These are phyloP conservation scores for Jordanella pulchra DNA, from an alignment of 2,797 vertebrate genomes.

Conservation along the genomic window DNA sequence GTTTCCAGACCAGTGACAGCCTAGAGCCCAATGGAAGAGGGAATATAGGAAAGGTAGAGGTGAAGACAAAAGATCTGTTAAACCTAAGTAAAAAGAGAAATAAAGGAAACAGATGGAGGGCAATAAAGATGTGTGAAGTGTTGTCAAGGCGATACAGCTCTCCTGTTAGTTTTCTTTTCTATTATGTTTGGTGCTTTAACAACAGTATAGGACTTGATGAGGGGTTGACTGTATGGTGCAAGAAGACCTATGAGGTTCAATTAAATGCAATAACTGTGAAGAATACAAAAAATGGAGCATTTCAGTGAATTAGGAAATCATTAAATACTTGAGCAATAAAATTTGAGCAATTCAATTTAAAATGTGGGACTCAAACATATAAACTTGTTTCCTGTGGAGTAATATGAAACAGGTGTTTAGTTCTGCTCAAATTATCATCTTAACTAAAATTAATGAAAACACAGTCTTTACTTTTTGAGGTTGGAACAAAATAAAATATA, in stretches of 20 bases:
- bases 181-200: constrained; percentile 76
- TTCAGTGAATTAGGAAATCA: not conserved
- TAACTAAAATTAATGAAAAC: not conserved
- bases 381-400: not conserved
- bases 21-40: constrained; percentile 27
- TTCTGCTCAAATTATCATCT: not conserved
- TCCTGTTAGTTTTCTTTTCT: constrained; percentile 73
- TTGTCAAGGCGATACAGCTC: constrained; percentile 75
- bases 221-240: constrained; percentile 41
- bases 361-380: not conserved
- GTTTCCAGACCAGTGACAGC: constrained; percentile 72
- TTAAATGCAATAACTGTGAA: not conserved
- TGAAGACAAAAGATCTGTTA: constrained; percentile 70
- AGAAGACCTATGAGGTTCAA: constrained; percentile 6
- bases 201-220: constrained; percentile 57
- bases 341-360: not conserved
- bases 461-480: not conserved
- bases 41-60: constrained; percentile 51
- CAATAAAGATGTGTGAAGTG: constrained; percentile 63
- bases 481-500: too few relatives aligned
- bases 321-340: not conserved
- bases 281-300: not conserved
- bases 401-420: not conserved
- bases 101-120: constrained; percentile 62
- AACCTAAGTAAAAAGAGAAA: constrained; percentile 60